Conservation (phyloP, 2,113 vertebrate species). For the Erythrocercus mccallii region DNA sequence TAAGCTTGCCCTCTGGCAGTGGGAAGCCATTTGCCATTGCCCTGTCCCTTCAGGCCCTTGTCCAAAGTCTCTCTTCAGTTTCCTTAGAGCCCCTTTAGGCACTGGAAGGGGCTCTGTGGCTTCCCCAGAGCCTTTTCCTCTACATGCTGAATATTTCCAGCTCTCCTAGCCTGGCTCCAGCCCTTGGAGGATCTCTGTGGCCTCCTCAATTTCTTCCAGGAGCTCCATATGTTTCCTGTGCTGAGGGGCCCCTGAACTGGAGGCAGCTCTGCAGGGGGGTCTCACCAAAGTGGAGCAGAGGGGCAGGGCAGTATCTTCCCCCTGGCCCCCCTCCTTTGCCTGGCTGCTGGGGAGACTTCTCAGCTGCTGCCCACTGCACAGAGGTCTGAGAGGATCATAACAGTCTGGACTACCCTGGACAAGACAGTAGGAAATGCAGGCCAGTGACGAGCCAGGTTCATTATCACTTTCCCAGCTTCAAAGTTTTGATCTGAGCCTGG, state of each 20-base stretch:
- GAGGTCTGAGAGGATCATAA: neutral
- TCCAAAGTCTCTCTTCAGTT: neutral
- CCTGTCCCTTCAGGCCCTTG: neutral
- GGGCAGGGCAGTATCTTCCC: neutral
- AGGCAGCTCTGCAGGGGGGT: neutral
- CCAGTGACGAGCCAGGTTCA: fast-evolving
- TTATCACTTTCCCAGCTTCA: neutral
- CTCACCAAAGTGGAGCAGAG: neutral
- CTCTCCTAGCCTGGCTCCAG: neutral
- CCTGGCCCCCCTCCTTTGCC: fast-evolving
- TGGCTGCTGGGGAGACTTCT: neutral
- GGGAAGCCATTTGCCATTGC: neutral
- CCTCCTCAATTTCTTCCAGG: neutral
- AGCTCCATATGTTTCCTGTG: neutral
- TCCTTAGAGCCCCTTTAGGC: neutral
- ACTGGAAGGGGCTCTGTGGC: neutral
- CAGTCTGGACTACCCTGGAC: neutral
- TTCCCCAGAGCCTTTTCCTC: neutral
- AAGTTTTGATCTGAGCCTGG: neutral
- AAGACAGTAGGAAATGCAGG: neutral
- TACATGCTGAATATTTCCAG: neutral
- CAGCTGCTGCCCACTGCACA: neutral
- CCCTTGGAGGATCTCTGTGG: neutral
- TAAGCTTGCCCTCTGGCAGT: neutral
- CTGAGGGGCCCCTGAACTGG: neutral